These are phyloP conservation scores for Lasioglossum oenotherae DNA, from an alignment of 2,888 invertebrate species.

Conservation along the genomic window DNA sequence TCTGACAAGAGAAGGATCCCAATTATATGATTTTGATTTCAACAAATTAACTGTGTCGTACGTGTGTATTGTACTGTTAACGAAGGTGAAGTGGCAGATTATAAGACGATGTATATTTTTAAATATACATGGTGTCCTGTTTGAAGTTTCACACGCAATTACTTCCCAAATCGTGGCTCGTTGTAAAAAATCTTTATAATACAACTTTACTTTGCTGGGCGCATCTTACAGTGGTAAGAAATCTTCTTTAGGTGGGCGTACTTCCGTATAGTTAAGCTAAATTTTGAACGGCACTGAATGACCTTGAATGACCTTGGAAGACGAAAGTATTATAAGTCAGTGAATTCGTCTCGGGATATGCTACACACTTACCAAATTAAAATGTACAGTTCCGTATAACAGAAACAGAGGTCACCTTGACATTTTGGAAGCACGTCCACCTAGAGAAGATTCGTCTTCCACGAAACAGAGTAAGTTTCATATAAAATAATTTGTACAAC, in stretches of 20 bases:
- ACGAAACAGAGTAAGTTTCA: background rate
- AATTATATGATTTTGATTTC: background rate
- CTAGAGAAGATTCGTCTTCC: background rate
- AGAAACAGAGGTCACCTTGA: background rate
- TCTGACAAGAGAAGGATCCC: conserved; percentile 20
- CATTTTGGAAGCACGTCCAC: background rate
- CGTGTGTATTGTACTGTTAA: background rate
- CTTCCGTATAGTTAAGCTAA: background rate
- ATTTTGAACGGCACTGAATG: background rate
- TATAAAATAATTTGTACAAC: too few species aligned
- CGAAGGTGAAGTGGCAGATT: background rate
- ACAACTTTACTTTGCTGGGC: background rate
- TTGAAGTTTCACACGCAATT: background rate
- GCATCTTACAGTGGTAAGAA: background rate
- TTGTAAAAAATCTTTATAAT: background rate
- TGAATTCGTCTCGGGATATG: background rate
- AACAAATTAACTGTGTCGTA: background rate
- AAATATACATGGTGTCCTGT: background rate
- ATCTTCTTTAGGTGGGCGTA: background rate
- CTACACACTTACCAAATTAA: too few species aligned
- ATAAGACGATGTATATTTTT: background rate
- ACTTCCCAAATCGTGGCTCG: background rate
- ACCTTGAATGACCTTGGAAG: background rate
- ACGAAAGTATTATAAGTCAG: background rate
- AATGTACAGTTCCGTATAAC: background rate